These are phyloP conservation scores for Linurgus olivaceus DNA, from an alignment of 2,797 vertebrate species.

Conservation along the genomic window DNA sequence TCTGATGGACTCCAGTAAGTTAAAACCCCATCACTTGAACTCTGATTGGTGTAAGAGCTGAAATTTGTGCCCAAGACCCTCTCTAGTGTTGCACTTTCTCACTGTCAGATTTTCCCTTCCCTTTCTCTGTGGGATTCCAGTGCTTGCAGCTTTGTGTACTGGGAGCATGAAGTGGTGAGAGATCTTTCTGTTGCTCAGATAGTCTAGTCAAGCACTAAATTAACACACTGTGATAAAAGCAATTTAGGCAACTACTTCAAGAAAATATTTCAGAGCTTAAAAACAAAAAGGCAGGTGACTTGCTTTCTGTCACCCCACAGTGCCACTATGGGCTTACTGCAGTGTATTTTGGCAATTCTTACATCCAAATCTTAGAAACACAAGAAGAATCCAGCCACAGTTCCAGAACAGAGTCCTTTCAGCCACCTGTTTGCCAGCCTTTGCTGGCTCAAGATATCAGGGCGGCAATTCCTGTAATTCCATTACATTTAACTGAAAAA, in stretches of 20 bases:
- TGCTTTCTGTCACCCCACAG: not conserved
- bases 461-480: not conserved
- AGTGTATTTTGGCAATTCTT: not conserved
- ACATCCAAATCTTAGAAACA: not conserved
- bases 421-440: not conserved
- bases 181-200: not conserved
- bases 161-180: not conserved
- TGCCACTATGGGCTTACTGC: not conserved
- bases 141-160: not conserved
- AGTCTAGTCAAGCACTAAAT: not conserved
- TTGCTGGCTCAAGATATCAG: not conserved
- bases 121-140: not conserved
- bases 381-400: fast-evolving
- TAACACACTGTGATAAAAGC: not conserved
- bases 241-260: not conserved
- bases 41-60: not conserved
- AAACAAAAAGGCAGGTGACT: not conserved
- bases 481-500: not conserved
- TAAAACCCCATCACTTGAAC: not conserved
- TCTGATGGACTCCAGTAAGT: not conserved
- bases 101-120: not conserved
- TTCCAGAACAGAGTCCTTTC: not conserved
- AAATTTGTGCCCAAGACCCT: not conserved
- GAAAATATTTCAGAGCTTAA: not conserved
- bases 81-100: not conserved